Conservation (phyloP, 2,888 invertebrate genomes). For the Nezara viridula region DNA sequence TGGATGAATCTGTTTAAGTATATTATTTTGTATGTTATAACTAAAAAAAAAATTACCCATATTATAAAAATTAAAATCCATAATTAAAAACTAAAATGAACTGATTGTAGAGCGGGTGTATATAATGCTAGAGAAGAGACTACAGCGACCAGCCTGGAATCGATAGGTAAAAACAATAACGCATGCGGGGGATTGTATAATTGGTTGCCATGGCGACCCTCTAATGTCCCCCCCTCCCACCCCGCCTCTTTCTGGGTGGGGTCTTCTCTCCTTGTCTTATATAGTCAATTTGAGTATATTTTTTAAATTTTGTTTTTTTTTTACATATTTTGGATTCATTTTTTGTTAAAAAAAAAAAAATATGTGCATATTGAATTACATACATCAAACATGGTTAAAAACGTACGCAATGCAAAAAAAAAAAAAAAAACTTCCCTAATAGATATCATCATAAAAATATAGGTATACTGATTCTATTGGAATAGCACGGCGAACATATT, state of each 20-base stretch:
- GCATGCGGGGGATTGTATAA: constrained; percentile 59
- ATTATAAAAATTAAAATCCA: no score
- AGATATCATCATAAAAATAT: no score
- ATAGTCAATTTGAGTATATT: background rate
- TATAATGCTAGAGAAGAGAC: constrained; percentile 26
- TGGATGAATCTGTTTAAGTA: no score
- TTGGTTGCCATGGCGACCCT: constrained; percentile 56
- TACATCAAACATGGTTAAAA: no score
- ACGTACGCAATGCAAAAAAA: no score
- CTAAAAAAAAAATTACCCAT: no score
- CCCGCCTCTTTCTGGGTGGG: constrained; percentile 16
- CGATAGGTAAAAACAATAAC: constrained; percentile 59
- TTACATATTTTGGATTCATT: no score
- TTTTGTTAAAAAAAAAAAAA: no score
- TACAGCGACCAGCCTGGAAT: constrained; percentile 19
- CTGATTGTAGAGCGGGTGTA: background rate
- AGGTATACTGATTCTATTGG: no score
- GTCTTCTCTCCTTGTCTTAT: constrained; percentile 5
- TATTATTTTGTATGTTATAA: no score
- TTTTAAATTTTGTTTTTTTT: background rate
- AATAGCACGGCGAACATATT: background rate
- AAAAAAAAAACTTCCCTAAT: no score
- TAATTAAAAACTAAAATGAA: background rate
- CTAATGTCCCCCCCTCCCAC: constrained; percentile 32
- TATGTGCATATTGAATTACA: no score